Conservation (phyloP, 2,113 vertebrate species). For the Apteryx mantelli region DNA sequence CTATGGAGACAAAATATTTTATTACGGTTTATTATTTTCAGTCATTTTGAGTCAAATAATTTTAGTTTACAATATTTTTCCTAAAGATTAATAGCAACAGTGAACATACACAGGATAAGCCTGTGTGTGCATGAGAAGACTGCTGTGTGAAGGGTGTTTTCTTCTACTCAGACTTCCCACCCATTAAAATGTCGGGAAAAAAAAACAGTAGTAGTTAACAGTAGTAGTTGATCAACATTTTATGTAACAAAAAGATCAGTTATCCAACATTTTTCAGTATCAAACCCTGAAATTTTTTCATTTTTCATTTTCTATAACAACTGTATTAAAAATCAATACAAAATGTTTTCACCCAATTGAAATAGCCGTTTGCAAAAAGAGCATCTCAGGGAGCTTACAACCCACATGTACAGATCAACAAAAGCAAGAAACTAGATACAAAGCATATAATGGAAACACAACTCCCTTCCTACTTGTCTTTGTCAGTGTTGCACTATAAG, state of each 20-base stretch:
- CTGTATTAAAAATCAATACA: slow-evolving; percentile 39
- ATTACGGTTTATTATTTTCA: background rate
- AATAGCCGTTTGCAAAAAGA: background rate
- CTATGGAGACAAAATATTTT: background rate
- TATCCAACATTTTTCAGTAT: slow-evolving; percentile 38
- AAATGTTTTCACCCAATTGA: slow-evolving; percentile 57
- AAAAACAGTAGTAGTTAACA: background rate
- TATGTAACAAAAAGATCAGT: slow-evolving; percentile 69
- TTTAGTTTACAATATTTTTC: background rate
- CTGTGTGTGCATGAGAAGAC: background rate
- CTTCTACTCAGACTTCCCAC: background rate
- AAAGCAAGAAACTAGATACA: background rate
- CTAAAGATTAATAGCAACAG: background rate
- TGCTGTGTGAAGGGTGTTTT: background rate
- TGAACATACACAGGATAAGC: background rate
- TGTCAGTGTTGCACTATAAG: background rate
- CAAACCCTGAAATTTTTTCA: slow-evolving; percentile 16
- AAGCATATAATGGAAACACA: background rate
- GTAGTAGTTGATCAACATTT: slow-evolving; percentile 34
- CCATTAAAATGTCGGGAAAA: background rate
- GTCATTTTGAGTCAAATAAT: background rate
- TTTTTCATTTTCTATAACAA: slow-evolving; percentile 23
- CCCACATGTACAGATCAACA: background rate
- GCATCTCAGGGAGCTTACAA: background rate
- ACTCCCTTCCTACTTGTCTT: background rate